Evolutionary conservation across 2,113 vertebrate species (phyloP).

Genomic region (Sceloporus undulatus): DNA sequence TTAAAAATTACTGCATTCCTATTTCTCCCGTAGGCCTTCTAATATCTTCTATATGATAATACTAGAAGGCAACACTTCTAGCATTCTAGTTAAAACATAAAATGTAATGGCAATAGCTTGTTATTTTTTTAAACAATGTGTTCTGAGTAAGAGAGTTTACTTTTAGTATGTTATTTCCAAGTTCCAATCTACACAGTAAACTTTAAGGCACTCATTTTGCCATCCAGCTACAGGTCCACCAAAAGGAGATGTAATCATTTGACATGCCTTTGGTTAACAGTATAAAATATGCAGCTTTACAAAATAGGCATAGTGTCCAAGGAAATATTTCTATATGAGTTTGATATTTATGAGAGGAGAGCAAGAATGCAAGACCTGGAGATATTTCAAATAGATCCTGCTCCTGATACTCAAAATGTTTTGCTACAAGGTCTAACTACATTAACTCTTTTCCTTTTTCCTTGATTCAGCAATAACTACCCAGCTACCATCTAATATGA

Average conservation of each 20-base stretch:
- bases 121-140: neutral
- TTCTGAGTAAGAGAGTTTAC: neutral
- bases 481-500: neutral
- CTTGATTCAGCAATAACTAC: slow-evolving; percentile 33
- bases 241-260: fast-evolving
- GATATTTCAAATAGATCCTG: neutral
- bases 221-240: slow-evolving; percentile 20
- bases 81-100: neutral
- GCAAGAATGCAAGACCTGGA: neutral
- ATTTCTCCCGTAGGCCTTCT: neutral
- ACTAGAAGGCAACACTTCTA: neutral
- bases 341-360: neutral
- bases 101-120: neutral
- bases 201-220: neutral
- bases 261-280: neutral
- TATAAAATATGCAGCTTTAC: neutral
- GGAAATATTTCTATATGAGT: neutral
- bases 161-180: neutral
- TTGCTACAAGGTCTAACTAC: neutral
- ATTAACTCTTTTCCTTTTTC: slow-evolving; percentile 12
- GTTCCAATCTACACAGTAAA: neutral
- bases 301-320: no score
- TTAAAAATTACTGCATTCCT: neutral
- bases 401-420: neutral
- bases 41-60: neutral